These are phyloP conservation scores for Amphilophus citrinellus DNA, from an alignment of 2,113 vertebrate genomes.

Conservation along the genomic window DNA sequence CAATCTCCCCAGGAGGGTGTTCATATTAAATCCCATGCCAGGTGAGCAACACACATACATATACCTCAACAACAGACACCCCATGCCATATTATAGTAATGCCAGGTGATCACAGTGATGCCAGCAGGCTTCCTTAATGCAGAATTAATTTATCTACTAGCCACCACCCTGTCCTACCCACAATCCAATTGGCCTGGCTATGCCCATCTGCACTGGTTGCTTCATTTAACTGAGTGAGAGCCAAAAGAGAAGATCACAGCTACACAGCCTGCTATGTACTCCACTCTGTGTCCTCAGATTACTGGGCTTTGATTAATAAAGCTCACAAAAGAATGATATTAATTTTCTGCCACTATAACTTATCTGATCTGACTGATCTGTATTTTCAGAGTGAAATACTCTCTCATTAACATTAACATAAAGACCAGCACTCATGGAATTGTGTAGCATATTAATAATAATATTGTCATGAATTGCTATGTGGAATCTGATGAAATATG, in stretches of 20 bases:
- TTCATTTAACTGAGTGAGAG: conserved; percentile 32
- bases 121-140: conserved; percentile 64
- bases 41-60: conserved; percentile 7
- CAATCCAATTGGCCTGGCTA: conserved; percentile 45
- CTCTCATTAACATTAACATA: not conserved
- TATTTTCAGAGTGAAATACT: not conserved
- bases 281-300: not conserved
- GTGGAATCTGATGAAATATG: too few relatives aligned
- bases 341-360: not conserved
- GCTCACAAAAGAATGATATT: not conserved
- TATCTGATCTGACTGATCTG: not conserved
- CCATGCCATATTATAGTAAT: not conserved
- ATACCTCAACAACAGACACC: not conserved
- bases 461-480: too few relatives aligned
- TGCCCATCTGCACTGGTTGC: conserved; percentile 29
- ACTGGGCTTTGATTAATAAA: not conserved
- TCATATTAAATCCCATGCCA: not conserved
- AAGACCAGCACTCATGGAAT: too few relatives aligned
- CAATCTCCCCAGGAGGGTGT: not conserved
- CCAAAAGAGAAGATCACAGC: conserved; percentile 58
- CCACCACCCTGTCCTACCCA: conserved; percentile 40
- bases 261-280: conserved; percentile 29
- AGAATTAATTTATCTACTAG: conserved; percentile 66
- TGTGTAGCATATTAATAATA: too few relatives aligned
- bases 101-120: conserved; percentile 25